Evolutionary conservation across 2,888 invertebrate genomes (phyloP).

Genomic region (Cyclophora punctaria): DNA sequence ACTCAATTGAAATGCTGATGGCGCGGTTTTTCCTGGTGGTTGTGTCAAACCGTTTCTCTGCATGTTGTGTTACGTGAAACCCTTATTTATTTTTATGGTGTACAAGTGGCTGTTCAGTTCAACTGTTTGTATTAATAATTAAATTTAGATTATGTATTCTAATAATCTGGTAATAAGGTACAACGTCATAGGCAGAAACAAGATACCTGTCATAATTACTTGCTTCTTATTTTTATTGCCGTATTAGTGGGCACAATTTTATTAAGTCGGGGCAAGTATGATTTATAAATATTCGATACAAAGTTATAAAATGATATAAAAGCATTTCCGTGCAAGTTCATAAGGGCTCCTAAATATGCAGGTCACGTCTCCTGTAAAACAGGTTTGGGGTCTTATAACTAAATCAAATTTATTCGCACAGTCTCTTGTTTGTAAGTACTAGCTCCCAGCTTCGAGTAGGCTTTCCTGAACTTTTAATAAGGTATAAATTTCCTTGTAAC

Average conservation of each 20-base stretch:
- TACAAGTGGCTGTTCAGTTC: too few relatives aligned
- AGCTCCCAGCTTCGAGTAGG: constrained; percentile 18
- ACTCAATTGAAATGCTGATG: constrained; percentile 1
- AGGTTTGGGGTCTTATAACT: constrained; percentile 50
- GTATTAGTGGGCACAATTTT: too few relatives aligned
- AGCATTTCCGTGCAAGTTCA: constrained; percentile 6
- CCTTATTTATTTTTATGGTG: too few relatives aligned
- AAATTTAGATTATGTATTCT: too few relatives aligned
- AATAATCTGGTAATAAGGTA: too few relatives aligned
- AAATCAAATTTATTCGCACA: constrained; percentile 56
- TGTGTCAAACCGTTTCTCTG: too few relatives aligned
- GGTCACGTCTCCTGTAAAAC: constrained; percentile 45
- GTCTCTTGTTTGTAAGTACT: constrained; percentile 28
- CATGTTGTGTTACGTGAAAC: too few relatives aligned
- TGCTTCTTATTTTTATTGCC: too few relatives aligned
- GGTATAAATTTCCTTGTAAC: constrained; percentile 21
- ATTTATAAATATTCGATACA: constrained; percentile 1
- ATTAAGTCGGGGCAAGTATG: too few relatives aligned
- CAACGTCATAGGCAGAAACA: too few relatives aligned
- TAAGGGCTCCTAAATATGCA: constrained; percentile 38
- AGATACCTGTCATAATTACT: too few relatives aligned
- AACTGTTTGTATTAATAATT: too few relatives aligned
- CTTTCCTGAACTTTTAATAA: constrained; percentile 26
- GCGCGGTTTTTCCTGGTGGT: neutral
- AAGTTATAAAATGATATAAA: constrained; percentile 5